phyloP scores from a whole-genome alignment of 2,113 vertebrate species.

The Atrichornis clamosus region DNA sequence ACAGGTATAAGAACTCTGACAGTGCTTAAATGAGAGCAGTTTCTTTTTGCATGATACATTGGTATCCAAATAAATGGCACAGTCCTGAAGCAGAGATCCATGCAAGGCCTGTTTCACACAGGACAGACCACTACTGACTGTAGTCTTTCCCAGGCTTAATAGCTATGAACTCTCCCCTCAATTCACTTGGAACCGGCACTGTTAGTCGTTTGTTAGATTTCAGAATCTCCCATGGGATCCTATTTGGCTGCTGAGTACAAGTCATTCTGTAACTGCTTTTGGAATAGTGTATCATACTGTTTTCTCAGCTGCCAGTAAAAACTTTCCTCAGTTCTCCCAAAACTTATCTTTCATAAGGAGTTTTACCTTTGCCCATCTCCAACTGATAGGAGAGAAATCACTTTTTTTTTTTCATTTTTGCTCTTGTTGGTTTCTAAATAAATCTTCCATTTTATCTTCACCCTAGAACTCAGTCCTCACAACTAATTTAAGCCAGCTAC shows the following conservation, averaged over 20 bases:
- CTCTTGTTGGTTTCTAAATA: background rate
- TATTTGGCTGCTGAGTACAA: background rate
- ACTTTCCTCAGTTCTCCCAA: background rate
- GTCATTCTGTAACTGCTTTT: background rate
- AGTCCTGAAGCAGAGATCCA: background rate
- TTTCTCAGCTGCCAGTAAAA: slow-evolving; percentile 37
- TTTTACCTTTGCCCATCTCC: background rate
- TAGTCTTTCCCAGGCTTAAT: slow-evolving; percentile 1
- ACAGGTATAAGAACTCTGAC: background rate
- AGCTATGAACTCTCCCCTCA: slow-evolving; percentile 1
- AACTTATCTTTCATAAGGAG: background rate
- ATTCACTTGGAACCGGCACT: background rate
- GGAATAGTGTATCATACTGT: background rate
- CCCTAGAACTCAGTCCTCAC: background rate
- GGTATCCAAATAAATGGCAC: background rate
- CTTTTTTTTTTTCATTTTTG: background rate
- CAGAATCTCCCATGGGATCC: background rate
- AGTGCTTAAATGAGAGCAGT: background rate
- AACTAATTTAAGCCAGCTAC: background rate
- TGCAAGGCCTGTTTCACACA: background rate
- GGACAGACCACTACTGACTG: background rate
- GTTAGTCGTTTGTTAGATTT: background rate
- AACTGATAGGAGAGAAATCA: background rate
- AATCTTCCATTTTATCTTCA: background rate
- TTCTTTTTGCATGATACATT: background rate